A percentile compares a stretch with the other conserved stretches of the same genome.
phyloP scores from a whole-genome alignment of 2,888 invertebrate genomes.

The Plusia festucae region DNA sequence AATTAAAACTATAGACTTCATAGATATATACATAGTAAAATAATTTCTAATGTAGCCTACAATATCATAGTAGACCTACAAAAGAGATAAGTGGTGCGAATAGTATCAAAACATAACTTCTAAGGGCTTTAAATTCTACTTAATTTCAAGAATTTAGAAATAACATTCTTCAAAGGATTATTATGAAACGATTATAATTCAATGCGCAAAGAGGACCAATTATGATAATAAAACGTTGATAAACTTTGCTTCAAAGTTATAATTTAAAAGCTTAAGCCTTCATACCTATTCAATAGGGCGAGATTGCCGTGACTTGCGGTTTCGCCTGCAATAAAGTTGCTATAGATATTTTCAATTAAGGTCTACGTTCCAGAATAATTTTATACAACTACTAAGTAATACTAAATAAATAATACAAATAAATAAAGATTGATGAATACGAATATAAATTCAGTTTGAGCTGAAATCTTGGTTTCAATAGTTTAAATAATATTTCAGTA shows the following conservation, averaged over 20 bases:
- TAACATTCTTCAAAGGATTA: conserved; percentile 38
- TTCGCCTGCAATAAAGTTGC: conserved; percentile 24
- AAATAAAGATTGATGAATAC: background rate
- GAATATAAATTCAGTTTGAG: background rate
- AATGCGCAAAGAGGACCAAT: conserved; percentile 57
- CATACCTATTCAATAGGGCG: conserved; percentile 58
- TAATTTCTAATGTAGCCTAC: too few relatives aligned
- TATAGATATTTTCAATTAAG: conserved; percentile 29
- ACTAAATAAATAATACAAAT: background rate
- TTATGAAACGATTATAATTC: conserved; percentile 53
- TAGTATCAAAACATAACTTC: background rate
- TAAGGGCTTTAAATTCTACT: conserved; percentile 12
- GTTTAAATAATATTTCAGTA: conserved; percentile 9
- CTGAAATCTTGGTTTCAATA: background rate
- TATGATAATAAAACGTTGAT: conserved; percentile 60
- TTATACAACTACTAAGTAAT: background rate
- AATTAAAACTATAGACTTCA: too few relatives aligned
- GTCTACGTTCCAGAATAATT: conserved; percentile 9
- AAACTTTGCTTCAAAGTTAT: conserved; percentile 62
- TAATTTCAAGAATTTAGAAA: conserved; percentile 22
- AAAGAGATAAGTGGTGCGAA: background rate
- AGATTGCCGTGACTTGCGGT: conserved; percentile 44
- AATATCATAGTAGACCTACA: background rate
- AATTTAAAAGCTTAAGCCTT: conserved; percentile 59
- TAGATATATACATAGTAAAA: too few relatives aligned